A percentile compares a stretch with the other conserved stretches of the same genome.
Conservation (phyloP, 2,113 vertebrate genomes). For the Isurus oxyrinchus region DNA sequence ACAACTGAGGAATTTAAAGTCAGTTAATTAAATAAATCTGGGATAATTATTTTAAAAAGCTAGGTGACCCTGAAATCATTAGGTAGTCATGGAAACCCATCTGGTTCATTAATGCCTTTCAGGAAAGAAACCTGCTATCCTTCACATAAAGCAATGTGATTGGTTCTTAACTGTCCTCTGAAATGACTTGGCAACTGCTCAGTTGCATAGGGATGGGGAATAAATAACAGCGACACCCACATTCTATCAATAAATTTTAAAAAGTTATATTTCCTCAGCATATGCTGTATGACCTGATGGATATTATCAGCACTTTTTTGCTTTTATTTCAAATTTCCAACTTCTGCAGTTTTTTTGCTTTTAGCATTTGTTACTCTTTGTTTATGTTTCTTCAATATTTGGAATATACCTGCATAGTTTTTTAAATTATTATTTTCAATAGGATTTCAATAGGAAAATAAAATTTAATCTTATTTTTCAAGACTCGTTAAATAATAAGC, state of each 20-base stretch:
- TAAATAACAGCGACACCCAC: background rate
- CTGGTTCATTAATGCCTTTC: background rate
- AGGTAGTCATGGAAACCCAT: background rate
- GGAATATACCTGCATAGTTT: background rate
- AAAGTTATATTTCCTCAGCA: background rate
- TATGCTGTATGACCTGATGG: background rate
- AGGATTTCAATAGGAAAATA: background rate
- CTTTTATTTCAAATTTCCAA: background rate
- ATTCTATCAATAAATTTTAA: background rate
- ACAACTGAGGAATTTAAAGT: background rate
- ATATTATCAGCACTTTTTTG: background rate
- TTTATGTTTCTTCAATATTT: background rate
- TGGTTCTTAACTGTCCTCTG: background rate
- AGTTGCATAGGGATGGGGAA: background rate
- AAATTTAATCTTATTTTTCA: constrained; percentile 10
- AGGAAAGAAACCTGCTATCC: background rate
- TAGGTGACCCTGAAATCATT: background rate
- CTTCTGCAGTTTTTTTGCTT: background rate
- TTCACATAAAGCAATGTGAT: background rate
- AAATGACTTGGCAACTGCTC: background rate
- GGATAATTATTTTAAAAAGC: background rate
- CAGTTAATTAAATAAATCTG: background rate
- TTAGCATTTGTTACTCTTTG: background rate
- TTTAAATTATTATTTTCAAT: background rate
- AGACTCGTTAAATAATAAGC: background rate